Evolutionary conservation across 2,888 invertebrate genomes (phyloP), one percentile per base, ranked within the genome.

Genomic region (Folsomia candida): DNA sequence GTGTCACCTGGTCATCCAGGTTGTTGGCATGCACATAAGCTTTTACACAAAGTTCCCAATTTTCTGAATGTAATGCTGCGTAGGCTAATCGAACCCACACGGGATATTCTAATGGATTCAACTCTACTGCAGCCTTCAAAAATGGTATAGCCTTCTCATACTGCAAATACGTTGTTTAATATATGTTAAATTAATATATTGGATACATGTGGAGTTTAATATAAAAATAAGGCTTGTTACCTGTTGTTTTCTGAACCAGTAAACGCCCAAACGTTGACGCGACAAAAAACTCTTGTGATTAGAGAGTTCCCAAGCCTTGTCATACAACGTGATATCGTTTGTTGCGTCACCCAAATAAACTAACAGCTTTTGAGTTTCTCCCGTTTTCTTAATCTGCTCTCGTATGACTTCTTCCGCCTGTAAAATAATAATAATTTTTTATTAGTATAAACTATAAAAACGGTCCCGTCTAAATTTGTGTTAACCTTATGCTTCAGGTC

Each of bases 231-330:
- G n/a, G n/a, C n/a, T n/a, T n/a, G n/a, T n/a, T 79, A 85, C 85
- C 79, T 86, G 82, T 81, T 92, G 90, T 76, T 88, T 89, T 1
- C 86, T 84, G 81, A 90, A 93, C 78, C 90, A 87, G 82, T 88
- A 90, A 81, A 89, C 87, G 11, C 93, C 98, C 90, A 97, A 92
- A 81, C 94, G 92, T 26, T 93, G 86, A 82, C 94, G 93, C 0
- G 94, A 95, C 67, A 92, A 86, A 64, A 93, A 91, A 83, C 93
- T 94, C 67, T 87, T 89, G 69, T 89, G 85, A 6, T 88, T 87
- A 0, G 96, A 96, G 75, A 97, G 86, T 80, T 91, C 88, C 95
- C 97, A 97, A 0, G 97, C 98, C 80, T 89, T 91, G 80, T 92
- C 89, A 82, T 94, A 99, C 81, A 89, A 90, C 20, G 86, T 85